These are phyloP conservation scores for Vombatus ursinus DNA, from an alignment of 2,113 vertebrate genomes.

Conservation along the genomic window DNA sequence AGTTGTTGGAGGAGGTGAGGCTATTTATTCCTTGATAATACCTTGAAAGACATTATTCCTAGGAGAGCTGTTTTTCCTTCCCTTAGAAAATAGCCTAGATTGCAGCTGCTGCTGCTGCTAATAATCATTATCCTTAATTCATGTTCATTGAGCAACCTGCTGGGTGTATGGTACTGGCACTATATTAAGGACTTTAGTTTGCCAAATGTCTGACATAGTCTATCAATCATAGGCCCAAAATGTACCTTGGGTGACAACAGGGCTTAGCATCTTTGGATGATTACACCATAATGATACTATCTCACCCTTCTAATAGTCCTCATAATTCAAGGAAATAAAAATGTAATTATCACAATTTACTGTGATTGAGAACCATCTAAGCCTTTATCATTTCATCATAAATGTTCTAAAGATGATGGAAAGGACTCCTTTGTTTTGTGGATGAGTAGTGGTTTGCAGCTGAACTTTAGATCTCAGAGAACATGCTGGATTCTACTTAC, in stretches of 20 bases:
- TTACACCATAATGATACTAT: neutral
- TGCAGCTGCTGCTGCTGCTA: neutral
- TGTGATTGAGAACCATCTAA: conserved; percentile 22
- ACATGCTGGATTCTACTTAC: conserved; percentile 4
- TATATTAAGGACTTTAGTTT: neutral
- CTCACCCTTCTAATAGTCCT: conserved; percentile 18
- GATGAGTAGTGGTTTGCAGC: neutral
- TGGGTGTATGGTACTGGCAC: neutral
- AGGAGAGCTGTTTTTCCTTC: neutral
- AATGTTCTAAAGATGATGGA: neutral
- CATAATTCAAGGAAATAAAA: conserved; percentile 42
- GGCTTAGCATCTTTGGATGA: neutral
- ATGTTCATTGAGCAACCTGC: conserved; percentile 31
- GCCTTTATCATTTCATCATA: conserved; percentile 1
- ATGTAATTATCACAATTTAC: neutral
- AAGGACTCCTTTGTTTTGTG: conserved; percentile 5
- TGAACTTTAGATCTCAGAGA: conserved; percentile 22
- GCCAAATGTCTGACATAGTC: neutral
- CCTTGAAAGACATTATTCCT: neutral
- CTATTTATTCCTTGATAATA: conserved; percentile 11
- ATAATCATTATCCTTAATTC: conserved; percentile 28
- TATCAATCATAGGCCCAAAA: neutral
- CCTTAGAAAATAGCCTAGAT: neutral
- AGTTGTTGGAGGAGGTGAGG: conserved; percentile 4
- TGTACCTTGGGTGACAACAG: neutral